Evolutionary conservation across 2,797 vertebrate genomes (phyloP).

Genomic region (Gila robusta): DNA sequence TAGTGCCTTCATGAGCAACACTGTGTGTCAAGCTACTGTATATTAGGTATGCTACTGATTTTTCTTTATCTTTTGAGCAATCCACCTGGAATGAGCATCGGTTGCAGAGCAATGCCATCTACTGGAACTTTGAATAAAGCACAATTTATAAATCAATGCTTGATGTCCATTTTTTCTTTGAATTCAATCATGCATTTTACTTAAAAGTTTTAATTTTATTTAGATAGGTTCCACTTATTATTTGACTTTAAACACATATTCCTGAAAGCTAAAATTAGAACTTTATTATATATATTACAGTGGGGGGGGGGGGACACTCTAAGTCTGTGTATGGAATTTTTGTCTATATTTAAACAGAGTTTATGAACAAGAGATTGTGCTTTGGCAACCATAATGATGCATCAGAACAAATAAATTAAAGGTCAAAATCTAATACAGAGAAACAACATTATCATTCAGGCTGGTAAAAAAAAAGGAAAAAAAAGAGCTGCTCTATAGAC

Average conservation of each 20-base stretch:
- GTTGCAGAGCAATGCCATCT: conserved; percentile 56
- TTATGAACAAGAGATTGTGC: not conserved
- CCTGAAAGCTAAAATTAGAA: not conserved
- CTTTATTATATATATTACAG: not conserved
- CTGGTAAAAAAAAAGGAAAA: too few species aligned
- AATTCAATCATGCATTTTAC: not conserved
- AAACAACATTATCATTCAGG: not conserved
- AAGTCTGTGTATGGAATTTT: not conserved
- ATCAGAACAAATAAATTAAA: not conserved
- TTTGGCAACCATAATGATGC: not conserved
- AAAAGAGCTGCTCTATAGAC: not conserved
- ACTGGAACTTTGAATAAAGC: conserved; percentile 30
- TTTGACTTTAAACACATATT: not conserved
- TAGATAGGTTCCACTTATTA: not conserved
- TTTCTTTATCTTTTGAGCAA: not conserved
- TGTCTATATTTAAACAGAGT: not conserved
- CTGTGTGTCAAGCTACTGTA: conserved; percentile 1
- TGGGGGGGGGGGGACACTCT: too few species aligned
- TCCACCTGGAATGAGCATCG: not conserved
- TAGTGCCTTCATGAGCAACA: not conserved
- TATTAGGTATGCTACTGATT: not conserved
- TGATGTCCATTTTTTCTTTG: not conserved
- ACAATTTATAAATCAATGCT: not conserved
- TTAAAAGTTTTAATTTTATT: not conserved
- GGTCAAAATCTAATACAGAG: not conserved